Base-by-base conservation (phyloP, 2,888 invertebrate genomes). In the Calameuta filiformis region DNA sequence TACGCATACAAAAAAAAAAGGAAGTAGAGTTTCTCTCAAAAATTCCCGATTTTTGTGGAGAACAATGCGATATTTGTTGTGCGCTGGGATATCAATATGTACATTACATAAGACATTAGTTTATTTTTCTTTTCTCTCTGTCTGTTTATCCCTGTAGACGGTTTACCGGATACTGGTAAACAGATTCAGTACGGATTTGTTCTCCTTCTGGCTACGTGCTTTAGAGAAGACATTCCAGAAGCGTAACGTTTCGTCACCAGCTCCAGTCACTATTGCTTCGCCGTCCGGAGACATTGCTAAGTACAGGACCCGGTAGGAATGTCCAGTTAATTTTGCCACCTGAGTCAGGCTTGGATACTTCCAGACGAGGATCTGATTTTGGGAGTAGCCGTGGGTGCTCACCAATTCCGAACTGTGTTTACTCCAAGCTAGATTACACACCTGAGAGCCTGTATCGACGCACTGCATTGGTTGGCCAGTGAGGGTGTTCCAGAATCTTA, bases 161-260 rank as follows among this genome's bases (percentile, higher is more conserved):
- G 31, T 81, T 93, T 92, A 97, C 92, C 97, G 95, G 90, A 97
- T 96, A 84, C 97, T 97, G 73, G 98, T 97, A 92, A 98, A 98
- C 35, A 98, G 93, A 92, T 98, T 98, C 79, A 98, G 93, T 76
- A 98, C 97, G 81, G 98, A 98, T 92, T 98, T 97, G 86, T 97
- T 97, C 91, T 98, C 98, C 91, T 97, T 97, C 90, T 97, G 97
- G 79, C 98, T 98, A 68, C 98, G 95, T 30, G 98, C 98, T 93
- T 99, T 99, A 89, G 98, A 98, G 93, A 99, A 99, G 0, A 99
- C 98, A 93, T 99, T 99, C 99, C 99, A 99, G 92, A 99, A 99
- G 11, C 99, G 94, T 9, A 99, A 93, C 0, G 99, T 99, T 91
- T 99, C 99, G 92, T 99, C 99, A 0, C 99, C 99, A 1, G 99